Conservation (phyloP, 2,113 vertebrate species). For the Cacatua alba region DNA sequence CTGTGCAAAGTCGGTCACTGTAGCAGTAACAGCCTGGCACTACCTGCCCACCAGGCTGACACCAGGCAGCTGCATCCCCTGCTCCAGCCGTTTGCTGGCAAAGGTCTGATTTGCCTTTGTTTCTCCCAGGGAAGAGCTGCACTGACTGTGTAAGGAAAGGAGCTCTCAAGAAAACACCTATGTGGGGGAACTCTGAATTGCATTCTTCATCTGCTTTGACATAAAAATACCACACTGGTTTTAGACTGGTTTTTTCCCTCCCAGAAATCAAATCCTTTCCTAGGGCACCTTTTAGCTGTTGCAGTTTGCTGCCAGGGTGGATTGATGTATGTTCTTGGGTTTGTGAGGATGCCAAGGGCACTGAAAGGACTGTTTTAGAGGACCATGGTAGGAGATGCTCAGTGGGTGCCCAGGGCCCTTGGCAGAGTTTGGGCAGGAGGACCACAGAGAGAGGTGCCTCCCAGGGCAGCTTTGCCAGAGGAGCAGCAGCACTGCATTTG, state of each 20-base stretch:
- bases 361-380: not conserved
- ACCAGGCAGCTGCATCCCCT: not conserved
- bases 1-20: not conserved
- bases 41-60: not conserved
- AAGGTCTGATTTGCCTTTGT: not conserved
- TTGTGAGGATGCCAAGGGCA: not conserved
- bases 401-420: not conserved
- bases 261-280: not conserved
- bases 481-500: not conserved
- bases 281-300: not conserved
- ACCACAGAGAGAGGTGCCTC: not conserved
- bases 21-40: not conserved
- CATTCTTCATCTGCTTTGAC: not conserved
- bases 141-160: not conserved
- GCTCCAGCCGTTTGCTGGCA: not conserved
- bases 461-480: not conserved
- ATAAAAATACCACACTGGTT: not conserved
- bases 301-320: not conserved
- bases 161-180: conserved; percentile 5
- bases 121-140: not conserved
- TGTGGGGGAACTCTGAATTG: not conserved
- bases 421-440: not conserved
- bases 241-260: not conserved
- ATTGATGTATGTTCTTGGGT: not conserved
- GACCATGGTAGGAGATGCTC: not conserved